Conservation (phyloP, 2,113 vertebrate species). For the Barbus barbus region DNA sequence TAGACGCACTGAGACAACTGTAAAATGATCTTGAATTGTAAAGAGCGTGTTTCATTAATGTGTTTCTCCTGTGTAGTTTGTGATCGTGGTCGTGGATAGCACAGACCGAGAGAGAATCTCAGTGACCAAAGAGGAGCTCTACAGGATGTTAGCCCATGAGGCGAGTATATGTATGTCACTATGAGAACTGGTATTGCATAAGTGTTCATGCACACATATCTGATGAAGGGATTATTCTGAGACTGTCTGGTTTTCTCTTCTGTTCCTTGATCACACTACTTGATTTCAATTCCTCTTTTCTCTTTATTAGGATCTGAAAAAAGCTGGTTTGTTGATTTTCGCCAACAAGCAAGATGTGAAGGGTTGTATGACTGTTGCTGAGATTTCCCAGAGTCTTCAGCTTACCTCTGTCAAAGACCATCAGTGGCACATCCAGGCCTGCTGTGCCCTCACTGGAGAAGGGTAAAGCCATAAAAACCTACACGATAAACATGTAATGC, state of each 20-base stretch:
- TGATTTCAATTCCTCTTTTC: background rate
- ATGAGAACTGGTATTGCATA: background rate
- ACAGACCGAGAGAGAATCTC: slow-evolving; percentile 97
- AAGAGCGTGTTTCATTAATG: background rate
- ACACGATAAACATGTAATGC: background rate
- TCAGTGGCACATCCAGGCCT: slow-evolving; percentile 99
- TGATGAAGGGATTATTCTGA: background rate
- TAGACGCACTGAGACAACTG: slow-evolving; percentile 47
- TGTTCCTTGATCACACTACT: background rate
- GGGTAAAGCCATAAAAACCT: slow-evolving; percentile 74
- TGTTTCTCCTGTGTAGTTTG: slow-evolving; percentile 79
- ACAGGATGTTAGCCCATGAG: slow-evolving; percentile 97
- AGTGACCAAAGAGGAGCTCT: slow-evolving; percentile 96
- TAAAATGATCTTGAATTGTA: background rate
- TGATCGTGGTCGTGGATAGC: slow-evolving; percentile 98
- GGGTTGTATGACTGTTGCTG: slow-evolving; percentile 94
- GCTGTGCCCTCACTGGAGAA: slow-evolving; percentile 96
- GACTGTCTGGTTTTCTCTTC: background rate
- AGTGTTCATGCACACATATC: too few species aligned
- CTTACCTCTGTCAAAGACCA: slow-evolving; percentile 97
- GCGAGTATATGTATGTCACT: slow-evolving; percentile 69
- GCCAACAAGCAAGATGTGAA: slow-evolving; percentile 99
- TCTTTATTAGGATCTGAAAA: slow-evolving; percentile 84
- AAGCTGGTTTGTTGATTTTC: slow-evolving; percentile 94
- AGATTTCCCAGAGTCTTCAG: slow-evolving; percentile 97